These are phyloP conservation scores for Acipenser ruthenus DNA, from an alignment of 2,797 vertebrate genomes.

Conservation along the genomic window DNA sequence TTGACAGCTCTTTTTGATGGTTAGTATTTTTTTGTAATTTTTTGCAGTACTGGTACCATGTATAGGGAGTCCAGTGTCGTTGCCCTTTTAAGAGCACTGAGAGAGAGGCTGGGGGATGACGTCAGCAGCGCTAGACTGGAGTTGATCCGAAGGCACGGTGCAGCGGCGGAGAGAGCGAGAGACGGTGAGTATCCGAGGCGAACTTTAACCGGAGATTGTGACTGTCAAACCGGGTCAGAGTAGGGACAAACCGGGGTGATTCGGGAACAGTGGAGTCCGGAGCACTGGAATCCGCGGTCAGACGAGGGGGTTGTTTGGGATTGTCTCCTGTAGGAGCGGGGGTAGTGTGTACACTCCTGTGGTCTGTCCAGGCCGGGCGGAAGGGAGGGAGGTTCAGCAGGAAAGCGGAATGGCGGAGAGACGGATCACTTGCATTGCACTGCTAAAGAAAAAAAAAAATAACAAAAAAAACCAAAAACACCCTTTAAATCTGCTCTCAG, in stretches of 20 bases:
- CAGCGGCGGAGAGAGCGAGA: constrained; percentile 52
- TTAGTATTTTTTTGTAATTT: not conserved
- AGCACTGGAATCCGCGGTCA: not conserved
- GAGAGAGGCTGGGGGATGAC: constrained; percentile 46
- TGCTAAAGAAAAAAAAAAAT: too few relatives aligned
- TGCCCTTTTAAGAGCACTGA: constrained; percentile 57
- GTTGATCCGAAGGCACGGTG: constrained; percentile 52
- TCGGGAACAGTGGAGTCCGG: not conserved
- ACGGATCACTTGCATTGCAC: not conserved
- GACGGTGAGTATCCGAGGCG: constrained; percentile 53
- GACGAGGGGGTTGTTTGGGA: too few relatives aligned
- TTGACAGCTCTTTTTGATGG: not conserved
- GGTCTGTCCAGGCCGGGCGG: constrained; percentile 54
- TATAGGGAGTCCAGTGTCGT: constrained; percentile 25
- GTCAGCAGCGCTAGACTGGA: constrained; percentile 49
- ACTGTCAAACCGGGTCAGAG: constrained; percentile 23
- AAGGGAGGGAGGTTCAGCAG: constrained; percentile 50
- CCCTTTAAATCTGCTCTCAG: not conserved
- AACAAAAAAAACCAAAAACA: too few relatives aligned
- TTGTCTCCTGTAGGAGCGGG: constrained; percentile 17
- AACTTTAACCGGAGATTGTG: constrained; percentile 40
- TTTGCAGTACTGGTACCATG: not conserved
- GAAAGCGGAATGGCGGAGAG: constrained; percentile 32
- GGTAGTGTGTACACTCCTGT: constrained; percentile 48
- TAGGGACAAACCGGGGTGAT: not conserved